phyloP scores from a whole-genome alignment of 2,888 invertebrate genomes.

The Drosophila nr. fundita region DNA sequence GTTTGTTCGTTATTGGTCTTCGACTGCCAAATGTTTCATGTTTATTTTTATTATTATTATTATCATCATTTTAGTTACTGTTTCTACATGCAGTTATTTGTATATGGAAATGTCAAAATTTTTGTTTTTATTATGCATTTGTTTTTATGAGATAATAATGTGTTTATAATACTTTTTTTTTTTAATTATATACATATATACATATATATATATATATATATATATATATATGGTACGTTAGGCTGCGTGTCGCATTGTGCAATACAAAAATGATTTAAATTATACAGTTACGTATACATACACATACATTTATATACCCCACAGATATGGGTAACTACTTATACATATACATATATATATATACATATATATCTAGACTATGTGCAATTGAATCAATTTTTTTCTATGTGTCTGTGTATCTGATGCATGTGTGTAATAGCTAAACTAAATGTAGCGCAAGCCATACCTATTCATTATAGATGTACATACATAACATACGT shows the following conservation, averaged over 20 bases:
- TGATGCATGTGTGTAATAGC: constrained; percentile 17
- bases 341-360: background rate
- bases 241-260: constrained; percentile 43
- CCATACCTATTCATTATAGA: constrained; percentile 4
- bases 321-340: background rate
- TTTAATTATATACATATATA: background rate
- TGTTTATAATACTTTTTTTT: constrained; percentile 13
- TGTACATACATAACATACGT: background rate
- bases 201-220: background rate
- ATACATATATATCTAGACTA: constrained; percentile 4
- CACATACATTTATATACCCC: constrained; percentile 1
- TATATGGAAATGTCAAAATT: background rate
- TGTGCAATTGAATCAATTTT: constrained; percentile 10
- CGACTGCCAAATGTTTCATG: constrained; percentile 70
- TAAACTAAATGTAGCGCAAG: constrained; percentile 4
- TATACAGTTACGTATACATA: constrained; percentile 10
- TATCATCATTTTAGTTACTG: constrained; percentile 34
- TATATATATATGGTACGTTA: constrained; percentile 8
- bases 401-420: constrained; percentile 6
- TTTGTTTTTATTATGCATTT: constrained; percentile 41
- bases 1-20: constrained; percentile 45
- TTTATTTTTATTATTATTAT: constrained; percentile 20
- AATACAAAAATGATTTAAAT: constrained; percentile 34
- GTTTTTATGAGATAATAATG: constrained; percentile 49
- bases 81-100: constrained; percentile 21